Conservation (phyloP, 2,888 invertebrate genomes). For the Acronicta alni region DNA sequence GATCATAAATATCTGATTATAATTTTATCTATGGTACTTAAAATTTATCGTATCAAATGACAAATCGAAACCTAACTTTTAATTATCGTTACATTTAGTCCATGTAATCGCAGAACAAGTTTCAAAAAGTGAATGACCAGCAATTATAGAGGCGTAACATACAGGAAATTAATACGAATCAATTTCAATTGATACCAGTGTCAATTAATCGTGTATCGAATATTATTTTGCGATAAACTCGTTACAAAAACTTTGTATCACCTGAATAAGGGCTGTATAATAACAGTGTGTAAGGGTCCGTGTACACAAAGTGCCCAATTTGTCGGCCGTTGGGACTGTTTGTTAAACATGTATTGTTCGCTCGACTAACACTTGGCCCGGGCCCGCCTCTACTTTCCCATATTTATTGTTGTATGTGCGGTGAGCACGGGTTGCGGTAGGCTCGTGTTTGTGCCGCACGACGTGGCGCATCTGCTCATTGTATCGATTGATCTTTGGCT, state of each 20-base stretch:
- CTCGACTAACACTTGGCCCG: slow-evolving; percentile 44
- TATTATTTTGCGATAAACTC: slow-evolving; percentile 13
- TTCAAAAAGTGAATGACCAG: slow-evolving; percentile 35
- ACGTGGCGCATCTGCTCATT: slow-evolving; percentile 38
- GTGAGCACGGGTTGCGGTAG: slow-evolving; percentile 40
- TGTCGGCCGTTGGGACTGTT: slow-evolving; percentile 68
- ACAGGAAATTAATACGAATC: slow-evolving; percentile 29
- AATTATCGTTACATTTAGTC: slow-evolving; percentile 28
- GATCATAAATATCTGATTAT: slow-evolving; percentile 55
- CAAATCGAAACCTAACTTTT: slow-evolving; percentile 54
- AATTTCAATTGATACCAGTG: slow-evolving; percentile 13
- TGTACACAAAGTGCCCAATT: slow-evolving; percentile 65
- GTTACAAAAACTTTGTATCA: slow-evolving; percentile 22
- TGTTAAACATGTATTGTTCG: slow-evolving; percentile 68
- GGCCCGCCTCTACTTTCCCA: slow-evolving; percentile 28
- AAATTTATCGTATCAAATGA: slow-evolving; percentile 21
- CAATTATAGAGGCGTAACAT: slow-evolving; percentile 24
- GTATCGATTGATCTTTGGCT: slow-evolving; percentile 48
- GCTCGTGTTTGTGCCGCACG: slow-evolving; percentile 17
- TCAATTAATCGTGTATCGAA: slow-evolving; percentile 13
- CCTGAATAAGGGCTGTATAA: slow-evolving; percentile 14
- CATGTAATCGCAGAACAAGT: slow-evolving; percentile 35
- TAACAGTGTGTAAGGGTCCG: slow-evolving; percentile 26
- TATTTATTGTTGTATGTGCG: slow-evolving; percentile 49
- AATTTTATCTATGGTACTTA: slow-evolving; percentile 53